Conservation (phyloP, 2,113 vertebrate species). For the Myiagra hebetior region DNA sequence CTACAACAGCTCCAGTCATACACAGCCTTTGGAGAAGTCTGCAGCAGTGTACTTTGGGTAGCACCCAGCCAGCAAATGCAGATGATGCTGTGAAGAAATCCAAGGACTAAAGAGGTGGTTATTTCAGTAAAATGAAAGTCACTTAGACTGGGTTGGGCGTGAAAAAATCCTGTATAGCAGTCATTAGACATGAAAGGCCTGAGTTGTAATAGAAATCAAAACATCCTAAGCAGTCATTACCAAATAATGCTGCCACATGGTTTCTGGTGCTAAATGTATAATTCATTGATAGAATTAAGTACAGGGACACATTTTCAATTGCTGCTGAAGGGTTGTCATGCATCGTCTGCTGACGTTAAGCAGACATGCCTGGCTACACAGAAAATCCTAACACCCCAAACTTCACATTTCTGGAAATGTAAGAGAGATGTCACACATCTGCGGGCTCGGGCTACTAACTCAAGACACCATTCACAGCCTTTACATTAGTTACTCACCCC, state of each 20-base stretch:
- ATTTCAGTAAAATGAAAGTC: conserved; percentile 32
- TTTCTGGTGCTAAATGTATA: background rate
- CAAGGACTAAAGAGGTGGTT: background rate
- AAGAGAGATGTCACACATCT: background rate
- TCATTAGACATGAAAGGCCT: conserved; percentile 24
- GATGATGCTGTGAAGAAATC: background rate
- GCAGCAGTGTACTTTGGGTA: background rate
- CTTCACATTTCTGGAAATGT: background rate
- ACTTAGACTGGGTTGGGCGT: background rate
- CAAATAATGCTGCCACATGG: conserved; percentile 15
- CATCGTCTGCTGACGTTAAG: background rate
- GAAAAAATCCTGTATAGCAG: conserved; percentile 4
- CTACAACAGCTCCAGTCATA: background rate
- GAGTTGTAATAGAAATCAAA: conserved; percentile 3
- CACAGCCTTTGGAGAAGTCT: background rate
- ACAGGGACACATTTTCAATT: background rate
- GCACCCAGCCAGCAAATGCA: background rate
- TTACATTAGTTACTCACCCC: background rate
- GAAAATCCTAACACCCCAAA: background rate
- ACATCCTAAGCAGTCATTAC: conserved; percentile 31
- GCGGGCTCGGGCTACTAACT: background rate
- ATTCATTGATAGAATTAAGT: conserved; percentile 12
- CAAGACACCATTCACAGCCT: background rate
- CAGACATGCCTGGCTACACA: background rate
- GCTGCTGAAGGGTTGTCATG: background rate